These are phyloP conservation scores for Phyllotreta striolata DNA, from an alignment of 2,888 invertebrate genomes.

Conservation along the genomic window DNA sequence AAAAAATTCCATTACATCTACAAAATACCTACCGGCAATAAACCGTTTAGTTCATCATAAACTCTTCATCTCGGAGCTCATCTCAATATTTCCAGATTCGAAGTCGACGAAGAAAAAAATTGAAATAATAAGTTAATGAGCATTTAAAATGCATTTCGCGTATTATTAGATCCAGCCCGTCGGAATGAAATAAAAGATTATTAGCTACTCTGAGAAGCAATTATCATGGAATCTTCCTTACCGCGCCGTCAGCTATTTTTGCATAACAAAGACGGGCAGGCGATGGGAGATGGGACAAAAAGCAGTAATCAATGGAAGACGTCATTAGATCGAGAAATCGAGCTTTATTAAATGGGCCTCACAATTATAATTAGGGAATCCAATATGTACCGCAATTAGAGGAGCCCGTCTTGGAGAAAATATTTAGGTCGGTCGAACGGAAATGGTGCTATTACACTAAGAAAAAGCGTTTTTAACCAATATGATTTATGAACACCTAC, in stretches of 20 bases:
- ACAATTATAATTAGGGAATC: constrained; percentile 48
- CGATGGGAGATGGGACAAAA: constrained; percentile 41
- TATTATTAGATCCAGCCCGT: constrained; percentile 43
- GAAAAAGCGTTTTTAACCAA: constrained; percentile 4
- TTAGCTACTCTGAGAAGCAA: constrained; percentile 16
- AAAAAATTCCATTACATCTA: too few relatives aligned
- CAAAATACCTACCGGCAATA: too few relatives aligned
- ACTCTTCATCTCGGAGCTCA: too few relatives aligned
- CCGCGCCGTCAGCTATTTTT: constrained; percentile 39
- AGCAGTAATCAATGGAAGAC: constrained; percentile 47
- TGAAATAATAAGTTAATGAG: constrained; percentile 11
- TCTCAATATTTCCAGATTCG: not conserved
- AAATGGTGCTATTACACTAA: constrained; percentile 16
- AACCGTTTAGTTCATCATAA: too few relatives aligned
- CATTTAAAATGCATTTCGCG: constrained; percentile 10
- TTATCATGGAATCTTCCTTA: constrained; percentile 11
- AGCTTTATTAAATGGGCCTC: constrained; percentile 45
- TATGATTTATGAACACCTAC: not conserved
- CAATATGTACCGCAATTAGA: constrained; percentile 49
- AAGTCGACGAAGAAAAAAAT: constrained; percentile 5
- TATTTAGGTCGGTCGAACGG: constrained; percentile 42
- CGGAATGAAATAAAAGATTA: constrained; percentile 17
- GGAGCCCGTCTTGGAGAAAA: constrained; percentile 31
- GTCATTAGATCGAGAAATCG: constrained; percentile 45
- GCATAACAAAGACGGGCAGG: constrained; percentile 42